Evolutionary conservation across 2,797 vertebrate species (phyloP), one percentile per base, ranked within the genome.

Genomic region (Oreortyx pictus): DNA sequence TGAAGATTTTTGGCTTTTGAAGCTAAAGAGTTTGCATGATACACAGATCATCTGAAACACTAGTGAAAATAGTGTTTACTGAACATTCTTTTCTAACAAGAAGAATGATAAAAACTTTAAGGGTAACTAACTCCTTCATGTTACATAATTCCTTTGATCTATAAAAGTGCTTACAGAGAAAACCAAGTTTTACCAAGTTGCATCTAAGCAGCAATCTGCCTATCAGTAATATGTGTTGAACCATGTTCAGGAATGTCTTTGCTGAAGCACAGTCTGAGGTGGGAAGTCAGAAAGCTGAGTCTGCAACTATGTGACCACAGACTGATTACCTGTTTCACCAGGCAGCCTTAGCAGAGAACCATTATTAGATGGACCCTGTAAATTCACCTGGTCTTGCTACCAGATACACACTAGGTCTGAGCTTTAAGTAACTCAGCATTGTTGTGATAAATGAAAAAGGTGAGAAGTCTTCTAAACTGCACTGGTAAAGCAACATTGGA

Each of bases 21-120:
- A 86, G 66, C 29, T 6, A 16, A 57, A 47, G 33, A 73, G 54
- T 77, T 66, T 72, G 70, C 2, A 1, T 65, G 66, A 81, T 56
- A 86, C 7, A 61, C 37, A 87, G 73, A 62, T 72, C 39, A 77
- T 0, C 0, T 41, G 39, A 41, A 41, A 41, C 39, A 41, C 13
- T 14, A 41, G n/a, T 50, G 23, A 81, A 83, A 78, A 14, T 35
- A 23, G 29, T 46, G 4, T 76, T 93, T 62, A 65, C 16, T 71
- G 17, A 67, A 43, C 60, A 49, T 27, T 82, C 35, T 19, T 39
- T 91, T 91, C 47, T 75, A 83, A 74, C 4, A 91, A 90, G 47
- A 90, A 61, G 31, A 72, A 59, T 73, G 47, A 92, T 76, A 60
- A 59, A 85, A 92, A 73, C 43, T 56, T 90, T 65, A 60, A 29